Percentiles rank a stretch among this genome's conserved stretches.
Evolutionary conservation across 2,113 vertebrate genomes (phyloP).

Genomic region (Propithecus coquereli): DNA sequence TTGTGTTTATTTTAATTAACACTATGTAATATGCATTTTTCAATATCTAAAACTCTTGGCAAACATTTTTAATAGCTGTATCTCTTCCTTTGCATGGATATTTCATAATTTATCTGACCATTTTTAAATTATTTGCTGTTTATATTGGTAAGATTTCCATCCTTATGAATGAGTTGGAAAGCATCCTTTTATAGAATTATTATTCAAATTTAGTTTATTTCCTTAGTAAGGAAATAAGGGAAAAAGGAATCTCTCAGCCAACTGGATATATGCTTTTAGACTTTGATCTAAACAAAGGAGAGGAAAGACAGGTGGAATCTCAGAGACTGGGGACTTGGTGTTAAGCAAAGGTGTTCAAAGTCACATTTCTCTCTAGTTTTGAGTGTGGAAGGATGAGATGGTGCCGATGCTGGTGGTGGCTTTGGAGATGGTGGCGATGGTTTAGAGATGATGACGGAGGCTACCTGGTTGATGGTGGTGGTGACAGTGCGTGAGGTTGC

Average conservation of each 20-base stretch:
- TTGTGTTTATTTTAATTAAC: neutral
- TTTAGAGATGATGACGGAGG: neutral
- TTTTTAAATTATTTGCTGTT: neutral
- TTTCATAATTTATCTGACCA: neutral
- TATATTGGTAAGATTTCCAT: neutral
- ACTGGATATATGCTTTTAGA: neutral
- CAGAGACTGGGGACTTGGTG: accelerated
- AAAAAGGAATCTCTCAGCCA: neutral
- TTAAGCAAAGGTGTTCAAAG: no score
- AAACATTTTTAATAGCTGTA: neutral
- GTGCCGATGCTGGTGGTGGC: neutral
- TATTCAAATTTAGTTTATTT: neutral
- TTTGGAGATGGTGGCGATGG: neutral
- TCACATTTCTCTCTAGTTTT: neutral
- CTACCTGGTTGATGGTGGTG: neutral
- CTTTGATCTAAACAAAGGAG: accelerated
- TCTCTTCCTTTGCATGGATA: neutral
- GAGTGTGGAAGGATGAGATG: neutral
- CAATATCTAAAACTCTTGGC: neutral
- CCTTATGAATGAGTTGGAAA: neutral
- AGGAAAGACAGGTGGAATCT: no score
- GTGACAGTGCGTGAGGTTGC: neutral
- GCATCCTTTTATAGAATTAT: neutral
- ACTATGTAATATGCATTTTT: neutral
- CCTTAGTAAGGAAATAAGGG: neutral